phyloP scores from a whole-genome alignment of 1,140 invertebrate species.

The Leucophenga varia region DNA sequence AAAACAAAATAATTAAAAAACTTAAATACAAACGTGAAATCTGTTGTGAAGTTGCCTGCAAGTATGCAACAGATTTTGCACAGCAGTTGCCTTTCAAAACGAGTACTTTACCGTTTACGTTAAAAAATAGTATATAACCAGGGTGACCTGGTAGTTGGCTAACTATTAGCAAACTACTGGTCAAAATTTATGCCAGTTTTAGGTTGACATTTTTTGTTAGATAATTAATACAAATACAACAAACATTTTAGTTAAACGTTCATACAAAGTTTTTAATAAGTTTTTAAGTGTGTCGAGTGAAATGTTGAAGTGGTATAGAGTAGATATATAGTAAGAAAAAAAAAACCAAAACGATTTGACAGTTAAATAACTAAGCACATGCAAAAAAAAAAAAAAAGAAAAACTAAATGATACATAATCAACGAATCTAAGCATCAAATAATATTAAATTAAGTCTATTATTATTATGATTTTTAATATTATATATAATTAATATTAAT shows the following conservation, averaged over 20 bases:
- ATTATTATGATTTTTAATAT: neutral
- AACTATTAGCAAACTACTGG: conserved; percentile 9
- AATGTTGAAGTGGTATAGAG: conserved; percentile 1
- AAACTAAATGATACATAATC: conserved; percentile 14
- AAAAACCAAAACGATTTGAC: conserved; percentile 13
- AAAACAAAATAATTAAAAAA: too few relatives aligned
- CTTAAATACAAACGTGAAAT: conserved; percentile 36
- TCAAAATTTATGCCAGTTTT: conserved; percentile 42
- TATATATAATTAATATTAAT: conserved; percentile 8
- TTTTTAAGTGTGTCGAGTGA: conserved; percentile 24
- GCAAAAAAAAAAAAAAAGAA: conserved; percentile 6
- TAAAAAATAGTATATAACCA: conserved; percentile 48
- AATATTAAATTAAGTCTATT: too few relatives aligned
- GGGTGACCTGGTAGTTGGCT: too few relatives aligned
- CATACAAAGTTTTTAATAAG: conserved; percentile 46
- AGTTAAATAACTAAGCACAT: conserved; percentile 5
- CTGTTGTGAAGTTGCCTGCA: conserved; percentile 24
- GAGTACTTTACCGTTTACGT: conserved; percentile 54
- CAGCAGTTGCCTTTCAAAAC: conserved; percentile 52
- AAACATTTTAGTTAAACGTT: conserved; percentile 33
- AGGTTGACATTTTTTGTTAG: conserved; percentile 32
- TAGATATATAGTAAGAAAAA: conserved; percentile 8
- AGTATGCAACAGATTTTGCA: conserved; percentile 27
- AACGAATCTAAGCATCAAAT: too few relatives aligned
- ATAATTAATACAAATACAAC: conserved; percentile 41